Evolutionary conservation across 2,797 vertebrate genomes (phyloP).

Genomic region (Dermochelys coriacea): DNA sequence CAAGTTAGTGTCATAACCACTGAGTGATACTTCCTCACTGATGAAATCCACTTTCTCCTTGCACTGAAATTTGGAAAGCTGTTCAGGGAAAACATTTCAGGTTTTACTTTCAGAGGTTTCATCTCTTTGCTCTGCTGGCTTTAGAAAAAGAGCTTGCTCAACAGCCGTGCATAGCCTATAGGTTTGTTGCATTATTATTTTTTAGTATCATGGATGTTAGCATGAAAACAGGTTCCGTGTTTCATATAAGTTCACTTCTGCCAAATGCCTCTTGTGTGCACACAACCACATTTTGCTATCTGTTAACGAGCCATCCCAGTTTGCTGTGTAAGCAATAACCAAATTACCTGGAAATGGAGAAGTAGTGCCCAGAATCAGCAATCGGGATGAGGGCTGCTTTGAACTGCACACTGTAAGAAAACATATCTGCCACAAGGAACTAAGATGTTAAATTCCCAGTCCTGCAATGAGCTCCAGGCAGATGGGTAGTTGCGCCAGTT

Average conservation of each 20-base stretch:
- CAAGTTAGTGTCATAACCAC: not conserved
- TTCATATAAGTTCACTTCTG: not conserved
- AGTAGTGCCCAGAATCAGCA: not conserved
- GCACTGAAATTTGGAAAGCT: not conserved
- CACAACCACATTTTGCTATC: not conserved
- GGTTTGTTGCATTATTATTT: not conserved
- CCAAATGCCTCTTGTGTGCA: not conserved
- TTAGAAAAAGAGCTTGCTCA: not conserved
- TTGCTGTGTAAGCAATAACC: not conserved
- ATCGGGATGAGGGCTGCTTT: not conserved
- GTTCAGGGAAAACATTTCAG: not conserved
- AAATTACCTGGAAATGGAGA: not conserved
- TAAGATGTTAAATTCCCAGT: not conserved
- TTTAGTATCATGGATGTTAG: not conserved
- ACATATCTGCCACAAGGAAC: not conserved
- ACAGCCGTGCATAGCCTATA: not conserved
- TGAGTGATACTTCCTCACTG: not conserved
- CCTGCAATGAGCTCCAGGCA: not conserved
- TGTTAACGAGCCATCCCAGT: not conserved
- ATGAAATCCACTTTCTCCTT: not conserved
- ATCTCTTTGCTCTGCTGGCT: not conserved
- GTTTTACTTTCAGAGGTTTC: not conserved
- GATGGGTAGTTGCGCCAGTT: not conserved
- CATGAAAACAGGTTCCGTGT: not conserved
- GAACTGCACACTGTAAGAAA: not conserved